These are phyloP conservation scores for Ancistrus triradiatus DNA, from an alignment of 2,113 vertebrate species.

Conservation along the genomic window DNA sequence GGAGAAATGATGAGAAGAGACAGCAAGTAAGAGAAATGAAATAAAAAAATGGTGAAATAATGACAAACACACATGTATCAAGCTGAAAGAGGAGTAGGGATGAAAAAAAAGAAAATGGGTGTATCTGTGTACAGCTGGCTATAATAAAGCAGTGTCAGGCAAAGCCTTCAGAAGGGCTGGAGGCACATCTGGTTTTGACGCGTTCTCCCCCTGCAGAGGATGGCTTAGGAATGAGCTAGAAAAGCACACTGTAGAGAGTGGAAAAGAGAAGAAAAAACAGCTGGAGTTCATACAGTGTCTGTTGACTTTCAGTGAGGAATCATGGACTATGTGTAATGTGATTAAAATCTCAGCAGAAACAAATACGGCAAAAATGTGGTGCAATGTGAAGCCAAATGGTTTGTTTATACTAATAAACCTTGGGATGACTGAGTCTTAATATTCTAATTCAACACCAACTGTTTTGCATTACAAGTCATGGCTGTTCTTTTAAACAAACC, in stretches of 20 bases:
- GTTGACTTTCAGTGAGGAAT: constrained; percentile 25
- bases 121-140: constrained; percentile 18
- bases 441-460: too few species aligned
- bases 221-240: constrained; percentile 28
- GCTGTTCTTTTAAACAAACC: too few species aligned
- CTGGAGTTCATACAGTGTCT: constrained; percentile 33
- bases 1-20: background rate
- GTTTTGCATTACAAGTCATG: too few species aligned
- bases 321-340: constrained; percentile 10
- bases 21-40: background rate
- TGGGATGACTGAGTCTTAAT: too few species aligned
- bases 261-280: constrained; percentile 27
- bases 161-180: constrained; percentile 36
- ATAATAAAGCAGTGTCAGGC: constrained; percentile 44
- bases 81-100: background rate
- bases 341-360: too few species aligned
- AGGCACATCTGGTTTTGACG: constrained; percentile 52
- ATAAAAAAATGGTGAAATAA: background rate
- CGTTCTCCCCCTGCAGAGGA: constrained; percentile 33
- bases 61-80: background rate
- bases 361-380: background rate
- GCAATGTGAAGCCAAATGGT: too few species aligned
- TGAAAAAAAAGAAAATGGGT: constrained; percentile 16
- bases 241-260: constrained; percentile 26
- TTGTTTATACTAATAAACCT: too few species aligned